Base-by-base conservation (phyloP, 2,113 vertebrate species). In the Lophotis ruficrista region DNA sequence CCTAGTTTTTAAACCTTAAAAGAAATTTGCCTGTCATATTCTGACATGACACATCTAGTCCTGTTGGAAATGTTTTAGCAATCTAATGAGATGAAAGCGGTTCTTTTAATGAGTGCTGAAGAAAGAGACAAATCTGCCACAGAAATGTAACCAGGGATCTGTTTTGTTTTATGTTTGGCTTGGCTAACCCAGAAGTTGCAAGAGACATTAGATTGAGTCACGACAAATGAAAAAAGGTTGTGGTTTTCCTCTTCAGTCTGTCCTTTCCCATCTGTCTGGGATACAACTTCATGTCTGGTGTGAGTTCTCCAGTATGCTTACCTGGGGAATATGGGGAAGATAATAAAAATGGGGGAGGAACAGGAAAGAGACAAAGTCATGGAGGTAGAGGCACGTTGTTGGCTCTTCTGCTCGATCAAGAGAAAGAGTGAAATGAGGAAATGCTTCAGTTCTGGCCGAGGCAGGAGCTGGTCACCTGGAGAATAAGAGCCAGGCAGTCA, bases 11-110 rank as follows among this genome's bases (percentile, higher is more conserved):
- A 95, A 95, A 92, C 91, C 96, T 94, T 83, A 70, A 93, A 97
- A 89, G 93, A 93, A 83, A 84, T 68, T 96, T 94, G 91, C 93
- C 90, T 94, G 95, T 95, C 89, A 77, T 78, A 93, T 96, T 97
- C 95, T 95, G 91, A 97, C 95, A 92, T 92, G 84, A 90, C 95
- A 92, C 76, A 90, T 93, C 41, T 87, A 84, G 97, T 84, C 41
- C 82, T 91, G 68, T 85, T 95, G 78, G 68, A 96, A 95, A 77
- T 81, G 54, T 88, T 95, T 89, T 79, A 92, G 62, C 33, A 47
- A 17, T 80, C 79, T 94, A 92, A 93, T 87, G 68, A 96, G 94
- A 95, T 96, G 82, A 87, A 92, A 86, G 84, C 6, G 12, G 65
- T 87, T 92, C 89, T 97, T 85, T 56, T 83, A 91, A 79, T 78